A percentile compares a stretch with the other conserved stretches of the same genome.
phyloP scores from a whole-genome alignment of 2,888 invertebrate genomes.

The Macrophya annulata region DNA sequence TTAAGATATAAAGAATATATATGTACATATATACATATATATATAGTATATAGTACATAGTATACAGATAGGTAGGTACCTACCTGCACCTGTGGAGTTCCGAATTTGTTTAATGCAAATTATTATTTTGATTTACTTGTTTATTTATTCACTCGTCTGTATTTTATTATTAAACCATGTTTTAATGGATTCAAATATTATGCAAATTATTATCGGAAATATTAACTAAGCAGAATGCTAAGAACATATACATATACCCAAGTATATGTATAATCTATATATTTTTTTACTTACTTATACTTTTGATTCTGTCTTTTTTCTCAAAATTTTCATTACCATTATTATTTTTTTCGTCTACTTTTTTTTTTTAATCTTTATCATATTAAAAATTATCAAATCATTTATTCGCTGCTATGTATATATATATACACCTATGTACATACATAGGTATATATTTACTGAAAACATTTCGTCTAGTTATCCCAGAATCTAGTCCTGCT shows the following conservation, averaged over 20 bases:
- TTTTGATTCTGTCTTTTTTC: neutral
- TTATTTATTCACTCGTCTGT: conserved; percentile 27
- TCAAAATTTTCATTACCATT: too few relatives aligned
- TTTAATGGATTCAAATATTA: conserved; percentile 31
- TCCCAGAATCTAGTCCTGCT: neutral
- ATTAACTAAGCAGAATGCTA: neutral
- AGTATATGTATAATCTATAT: neutral
- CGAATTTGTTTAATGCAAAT: conserved; percentile 34
- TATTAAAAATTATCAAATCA: neutral
- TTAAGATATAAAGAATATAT: neutral
- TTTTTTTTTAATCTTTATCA: too few relatives aligned
- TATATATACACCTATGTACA: too few relatives aligned
- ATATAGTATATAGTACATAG: neutral
- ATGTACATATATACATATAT: neutral
- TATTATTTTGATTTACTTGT: conserved; percentile 35
- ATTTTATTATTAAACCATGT: neutral
- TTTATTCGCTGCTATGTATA: too few relatives aligned
- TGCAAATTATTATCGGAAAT: conserved; percentile 25
- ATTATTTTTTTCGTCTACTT: too few relatives aligned
- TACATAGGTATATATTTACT: neutral
- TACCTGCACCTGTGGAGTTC: conserved; percentile 9
- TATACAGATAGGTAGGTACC: neutral
- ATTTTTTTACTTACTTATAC: neutral
- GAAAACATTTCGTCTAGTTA: conserved; percentile 1
- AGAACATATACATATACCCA: neutral